A percentile compares a stretch with the other conserved stretches of the same genome.
phyloP scores from a whole-genome alignment of 1,140 invertebrate genomes.

The Micrasema longulum region DNA sequence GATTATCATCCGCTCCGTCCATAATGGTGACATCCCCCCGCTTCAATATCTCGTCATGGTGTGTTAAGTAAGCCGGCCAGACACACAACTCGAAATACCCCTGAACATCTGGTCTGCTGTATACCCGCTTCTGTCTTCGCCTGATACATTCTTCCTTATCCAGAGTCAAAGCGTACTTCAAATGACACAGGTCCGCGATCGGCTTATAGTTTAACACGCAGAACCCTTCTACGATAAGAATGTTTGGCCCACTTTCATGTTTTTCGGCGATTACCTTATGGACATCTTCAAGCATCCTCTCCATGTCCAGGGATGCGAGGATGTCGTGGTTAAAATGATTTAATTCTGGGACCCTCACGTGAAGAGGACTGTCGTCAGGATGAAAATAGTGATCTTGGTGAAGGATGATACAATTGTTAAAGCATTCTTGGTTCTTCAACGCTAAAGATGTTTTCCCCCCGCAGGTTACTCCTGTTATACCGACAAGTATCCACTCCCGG shows the following conservation, averaged over 20 bases:
- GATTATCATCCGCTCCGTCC: slow-evolving; percentile 22
- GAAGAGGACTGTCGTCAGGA: slow-evolving; percentile 74
- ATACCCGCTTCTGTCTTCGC: slow-evolving; percentile 72
- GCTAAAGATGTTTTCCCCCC: slow-evolving; percentile 85
- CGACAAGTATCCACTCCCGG: slow-evolving; percentile 79
- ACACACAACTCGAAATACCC: slow-evolving; percentile 84
- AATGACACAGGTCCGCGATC: slow-evolving; percentile 73
- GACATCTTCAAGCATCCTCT: slow-evolving; percentile 75
- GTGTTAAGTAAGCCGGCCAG: slow-evolving; percentile 77
- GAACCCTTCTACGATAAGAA: slow-evolving; percentile 68
- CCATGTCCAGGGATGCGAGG: slow-evolving; percentile 79
- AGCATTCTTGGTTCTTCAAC: slow-evolving; percentile 66
- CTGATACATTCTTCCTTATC: slow-evolving; percentile 74
- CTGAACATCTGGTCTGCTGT: slow-evolving; percentile 82
- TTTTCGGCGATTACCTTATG: slow-evolving; percentile 38
- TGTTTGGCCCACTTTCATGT: neutral
- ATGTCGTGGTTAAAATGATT: slow-evolving; percentile 86
- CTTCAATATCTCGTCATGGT: slow-evolving; percentile 12
- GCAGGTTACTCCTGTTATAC: slow-evolving; percentile 82
- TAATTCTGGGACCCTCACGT: slow-evolving; percentile 73
- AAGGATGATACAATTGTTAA: slow-evolving; percentile 71
- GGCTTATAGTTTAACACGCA: slow-evolving; percentile 75
- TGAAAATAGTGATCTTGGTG: slow-evolving; percentile 86
- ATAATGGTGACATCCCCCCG: slow-evolving; percentile 1
- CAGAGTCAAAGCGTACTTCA: slow-evolving; percentile 80